Evolutionary conservation across 2,888 invertebrate species (phyloP).

Genomic region (Pyrgus malvae): DNA sequence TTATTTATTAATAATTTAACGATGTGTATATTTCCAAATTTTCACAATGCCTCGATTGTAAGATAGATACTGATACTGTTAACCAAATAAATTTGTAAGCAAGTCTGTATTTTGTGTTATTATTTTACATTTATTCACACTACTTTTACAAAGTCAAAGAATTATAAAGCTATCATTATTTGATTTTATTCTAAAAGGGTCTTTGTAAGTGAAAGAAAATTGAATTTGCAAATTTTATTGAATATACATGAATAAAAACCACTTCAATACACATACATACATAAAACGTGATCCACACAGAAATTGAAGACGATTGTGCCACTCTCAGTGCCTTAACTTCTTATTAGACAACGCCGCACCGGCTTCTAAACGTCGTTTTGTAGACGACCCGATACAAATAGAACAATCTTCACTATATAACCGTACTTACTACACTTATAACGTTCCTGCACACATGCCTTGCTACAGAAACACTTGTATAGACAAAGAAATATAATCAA

Average conservation of each 20-base stretch:
- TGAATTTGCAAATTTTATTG: slow-evolving; percentile 60
- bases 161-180: too few species aligned
- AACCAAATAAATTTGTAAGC: too few species aligned
- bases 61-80: too few species aligned
- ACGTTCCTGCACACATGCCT: neutral
- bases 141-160: too few species aligned
- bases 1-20: too few species aligned
- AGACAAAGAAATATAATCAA: neutral
- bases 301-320: slow-evolving; percentile 49
- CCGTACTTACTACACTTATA: neutral
- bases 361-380: slow-evolving; percentile 1
- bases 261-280: slow-evolving; percentile 71
- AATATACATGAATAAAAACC: slow-evolving; percentile 74
- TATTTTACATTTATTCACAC: too few species aligned
- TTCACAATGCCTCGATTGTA: too few species aligned
- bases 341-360: neutral
- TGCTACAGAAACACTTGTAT: neutral
- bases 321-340: slow-evolving; percentile 54
- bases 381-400: neutral
- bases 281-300: slow-evolving; percentile 64
- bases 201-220: slow-evolving; percentile 42
- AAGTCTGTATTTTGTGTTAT: too few species aligned
- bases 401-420: neutral
- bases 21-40: too few species aligned
- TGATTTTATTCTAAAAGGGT: too few species aligned